phyloP scores from a whole-genome alignment of 2,888 invertebrate species.

The Eledone cirrhosa region DNA sequence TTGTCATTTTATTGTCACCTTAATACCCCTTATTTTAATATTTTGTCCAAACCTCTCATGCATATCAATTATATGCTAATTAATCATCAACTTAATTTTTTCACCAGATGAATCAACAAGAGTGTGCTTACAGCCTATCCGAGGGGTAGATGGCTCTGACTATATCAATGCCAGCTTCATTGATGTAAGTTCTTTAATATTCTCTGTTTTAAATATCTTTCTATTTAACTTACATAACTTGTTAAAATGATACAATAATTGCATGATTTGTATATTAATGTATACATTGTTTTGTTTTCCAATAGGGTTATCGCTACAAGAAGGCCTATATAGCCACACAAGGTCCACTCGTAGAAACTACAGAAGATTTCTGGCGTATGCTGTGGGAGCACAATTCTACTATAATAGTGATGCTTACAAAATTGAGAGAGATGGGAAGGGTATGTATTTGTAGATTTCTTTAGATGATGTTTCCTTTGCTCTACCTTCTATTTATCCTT shows the following conservation, averaged over 20 bases:
- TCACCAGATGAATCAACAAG: slow-evolving; percentile 84
- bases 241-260: too few relatives aligned
- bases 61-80: too few relatives aligned
- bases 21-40: too few relatives aligned
- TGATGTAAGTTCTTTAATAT: slow-evolving; percentile 73
- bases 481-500: neutral
- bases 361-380: slow-evolving; percentile 99
- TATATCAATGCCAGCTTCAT: slow-evolving; percentile 99
- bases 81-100: slow-evolving; percentile 16
- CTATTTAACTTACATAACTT: too few relatives aligned
- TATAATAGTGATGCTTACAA: slow-evolving; percentile 98
- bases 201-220: too few relatives aligned
- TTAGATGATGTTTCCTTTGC: neutral
- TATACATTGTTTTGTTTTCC: slow-evolving; percentile 22
- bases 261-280: neutral
- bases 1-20: too few relatives aligned
- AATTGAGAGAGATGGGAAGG: slow-evolving; percentile 96
- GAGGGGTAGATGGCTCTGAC: slow-evolving; percentile 90
- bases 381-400: slow-evolving; percentile 99
- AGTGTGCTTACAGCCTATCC: slow-evolving; percentile 89
- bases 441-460: slow-evolving; percentile 71
- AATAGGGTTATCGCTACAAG: slow-evolving; percentile 72
- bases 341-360: slow-evolving; percentile 94
- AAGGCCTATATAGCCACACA: slow-evolving; percentile 98
- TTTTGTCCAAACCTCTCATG: too few relatives aligned